Base-by-base conservation (phyloP, 1,140 invertebrate genomes). In the Drosophila obscura region DNA sequence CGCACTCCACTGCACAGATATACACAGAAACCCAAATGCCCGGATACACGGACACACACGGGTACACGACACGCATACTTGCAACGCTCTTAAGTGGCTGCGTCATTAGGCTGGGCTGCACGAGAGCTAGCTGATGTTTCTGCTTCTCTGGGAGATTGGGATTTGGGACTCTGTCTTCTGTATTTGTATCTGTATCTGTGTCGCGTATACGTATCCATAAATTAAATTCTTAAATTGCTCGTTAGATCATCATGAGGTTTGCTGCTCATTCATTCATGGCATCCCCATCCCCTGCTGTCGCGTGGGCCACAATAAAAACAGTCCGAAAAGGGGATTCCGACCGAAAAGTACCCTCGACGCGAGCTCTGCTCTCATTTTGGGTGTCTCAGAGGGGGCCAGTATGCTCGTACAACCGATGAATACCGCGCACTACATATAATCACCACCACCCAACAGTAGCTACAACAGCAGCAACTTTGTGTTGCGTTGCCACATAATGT, bases 151-250 rank as follows among this genome's bases (percentile, higher is more conserved):
- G 60, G 53, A 64, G 19, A 19, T 19, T 1, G 19, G 53, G 52
- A 45, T 74, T 62, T 51, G 62, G 39, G 58, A 35, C 4, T 49
- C 76, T 57, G 71, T 45, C 60, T 62, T 9, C 31, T 31, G 31
- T 35, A 9, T 4, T 3, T 35, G 31, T 35, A 35, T 35, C 31
- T 75, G 55, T 67, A 71, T 69, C 63, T 81, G 63, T 80, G 55
- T 68, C 56, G 76, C 45, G 31, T 69, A 56, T 77, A 63, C 77
- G 53, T 81, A 44, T 66, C 80, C 68, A 80, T 84, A 84, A 84
- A 84, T 84, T 85, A 84, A 84, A 85, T 84, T 84, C 81, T 80
- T 84, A 85, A 84, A 84, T 84, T 84, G 81, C 81, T 84, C 81
- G 81, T 84, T 84, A 84, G 81, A 81, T 74, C 81, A 84, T 84